Evolutionary conservation across 1,140 invertebrate genomes (phyloP).

Genomic region (Drosophila ercepeae): DNA sequence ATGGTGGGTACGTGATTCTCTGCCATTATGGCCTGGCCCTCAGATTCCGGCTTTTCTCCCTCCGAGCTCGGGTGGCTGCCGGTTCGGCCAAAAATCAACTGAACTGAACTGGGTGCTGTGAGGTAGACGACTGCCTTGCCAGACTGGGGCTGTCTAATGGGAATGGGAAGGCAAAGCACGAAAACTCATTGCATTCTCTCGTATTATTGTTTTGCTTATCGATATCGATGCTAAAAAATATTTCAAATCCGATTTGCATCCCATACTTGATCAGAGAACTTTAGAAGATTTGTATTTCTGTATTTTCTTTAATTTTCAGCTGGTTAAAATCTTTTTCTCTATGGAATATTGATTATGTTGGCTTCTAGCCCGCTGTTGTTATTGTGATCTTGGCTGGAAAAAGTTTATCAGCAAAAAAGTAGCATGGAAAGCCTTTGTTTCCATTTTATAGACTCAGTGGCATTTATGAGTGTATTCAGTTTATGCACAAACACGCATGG

Average conservation of each 20-base stretch:
- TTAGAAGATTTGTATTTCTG: slow-evolving; percentile 14
- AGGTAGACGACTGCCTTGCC: too few relatives aligned
- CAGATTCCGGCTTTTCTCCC: not conserved
- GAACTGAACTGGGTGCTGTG: not conserved
- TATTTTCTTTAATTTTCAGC: slow-evolving; percentile 2
- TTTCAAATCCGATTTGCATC: not conserved
- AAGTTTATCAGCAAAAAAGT: slow-evolving; percentile 42
- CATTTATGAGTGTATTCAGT: slow-evolving; percentile 43
- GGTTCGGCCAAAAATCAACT: not conserved
- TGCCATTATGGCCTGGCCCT: not conserved
- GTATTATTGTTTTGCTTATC: not conserved
- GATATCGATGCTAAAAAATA: not conserved
- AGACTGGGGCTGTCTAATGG: not conserved
- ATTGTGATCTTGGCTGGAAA: slow-evolving; percentile 21
- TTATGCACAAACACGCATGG: slow-evolving; percentile 20
- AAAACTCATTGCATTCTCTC: not conserved
- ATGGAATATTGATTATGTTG: too few relatives aligned
- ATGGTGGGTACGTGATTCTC: slow-evolving; percentile 83
- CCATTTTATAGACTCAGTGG: slow-evolving; percentile 49
- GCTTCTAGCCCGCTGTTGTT: slow-evolving; percentile 13
- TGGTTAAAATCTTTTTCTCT: too few relatives aligned
- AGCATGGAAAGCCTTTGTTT: slow-evolving; percentile 68
- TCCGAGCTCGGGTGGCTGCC: not conserved
- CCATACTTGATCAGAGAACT: too few relatives aligned
- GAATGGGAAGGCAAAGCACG: not conserved